Conservation (phyloP, 2,888 invertebrate genomes). For the Tigriopus californicus region DNA sequence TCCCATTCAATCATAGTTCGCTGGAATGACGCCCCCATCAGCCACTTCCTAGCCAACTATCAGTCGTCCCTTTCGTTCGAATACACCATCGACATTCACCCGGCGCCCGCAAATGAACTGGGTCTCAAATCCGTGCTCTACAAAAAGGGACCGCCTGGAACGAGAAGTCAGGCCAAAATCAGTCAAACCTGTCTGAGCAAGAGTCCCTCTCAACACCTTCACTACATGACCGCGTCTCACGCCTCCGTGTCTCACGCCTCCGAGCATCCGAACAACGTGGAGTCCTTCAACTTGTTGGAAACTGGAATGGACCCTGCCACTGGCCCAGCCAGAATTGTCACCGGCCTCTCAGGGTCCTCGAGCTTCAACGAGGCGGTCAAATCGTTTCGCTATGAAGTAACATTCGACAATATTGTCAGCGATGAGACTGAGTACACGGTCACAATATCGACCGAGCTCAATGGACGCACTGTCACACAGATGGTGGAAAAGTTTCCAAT, state of each 20-base stretch:
- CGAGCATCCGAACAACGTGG: background rate
- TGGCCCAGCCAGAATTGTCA: background rate
- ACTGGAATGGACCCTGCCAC: background rate
- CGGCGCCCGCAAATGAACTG: background rate
- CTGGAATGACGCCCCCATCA: constrained; percentile 10
- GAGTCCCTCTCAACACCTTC: background rate
- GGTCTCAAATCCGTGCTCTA: constrained; percentile 6
- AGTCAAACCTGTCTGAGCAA: background rate
- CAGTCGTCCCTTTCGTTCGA: background rate
- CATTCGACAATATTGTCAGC: background rate
- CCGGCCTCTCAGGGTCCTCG: background rate
- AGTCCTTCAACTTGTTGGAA: background rate
- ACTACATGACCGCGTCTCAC: background rate
- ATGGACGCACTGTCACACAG: constrained; percentile 8
- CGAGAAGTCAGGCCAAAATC: too few species aligned
- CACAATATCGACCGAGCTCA: constrained; percentile 9
- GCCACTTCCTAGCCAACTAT: constrained; percentile 8
- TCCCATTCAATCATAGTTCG: background rate
- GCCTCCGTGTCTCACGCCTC: background rate
- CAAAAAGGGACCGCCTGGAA: background rate
- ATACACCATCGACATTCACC: constrained; percentile 5
- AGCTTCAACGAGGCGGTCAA: background rate
- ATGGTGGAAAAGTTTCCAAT: constrained; percentile 10
- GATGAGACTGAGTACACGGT: background rate
- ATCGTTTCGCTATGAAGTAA: background rate